These are phyloP conservation scores for Peromyscus polionotus DNA, from an alignment of 2,113 vertebrate genomes.

Conservation along the genomic window DNA sequence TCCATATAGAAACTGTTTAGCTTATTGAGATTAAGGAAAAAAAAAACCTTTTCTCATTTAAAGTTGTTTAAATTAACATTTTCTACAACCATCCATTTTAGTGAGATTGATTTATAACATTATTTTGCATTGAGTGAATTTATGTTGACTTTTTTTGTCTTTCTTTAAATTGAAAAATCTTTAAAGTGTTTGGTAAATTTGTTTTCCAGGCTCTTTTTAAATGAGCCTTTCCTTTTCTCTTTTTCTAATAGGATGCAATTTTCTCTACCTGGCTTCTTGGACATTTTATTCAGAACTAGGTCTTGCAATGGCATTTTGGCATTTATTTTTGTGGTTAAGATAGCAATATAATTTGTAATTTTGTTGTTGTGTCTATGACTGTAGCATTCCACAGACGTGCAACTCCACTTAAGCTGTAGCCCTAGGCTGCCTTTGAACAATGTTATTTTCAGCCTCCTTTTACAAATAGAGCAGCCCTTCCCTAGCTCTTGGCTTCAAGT, in stretches of 20 bases:
- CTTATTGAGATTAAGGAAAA: constrained; percentile 18
- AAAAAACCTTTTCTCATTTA: neutral
- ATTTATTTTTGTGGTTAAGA: constrained; percentile 44
- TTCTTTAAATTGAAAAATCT: neutral
- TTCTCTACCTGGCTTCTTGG: constrained; percentile 31
- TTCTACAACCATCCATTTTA: neutral
- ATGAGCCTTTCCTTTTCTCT: neutral
- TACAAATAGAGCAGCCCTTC: constrained; percentile 53
- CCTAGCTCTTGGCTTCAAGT: constrained; percentile 60
- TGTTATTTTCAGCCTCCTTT: constrained; percentile 65
- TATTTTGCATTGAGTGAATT: constrained; percentile 27
- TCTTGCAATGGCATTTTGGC: constrained; percentile 48
- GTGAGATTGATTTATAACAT: constrained; percentile 13
- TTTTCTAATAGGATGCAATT: constrained; percentile 33
- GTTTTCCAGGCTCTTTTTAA: neutral
- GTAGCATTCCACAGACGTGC: constrained; percentile 35
- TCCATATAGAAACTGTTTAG: neutral
- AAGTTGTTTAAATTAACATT: neutral
- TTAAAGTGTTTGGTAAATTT: constrained; percentile 14
- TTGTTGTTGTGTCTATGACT: constrained; percentile 55
- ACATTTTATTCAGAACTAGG: constrained; percentile 14
- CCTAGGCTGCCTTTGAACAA: constrained; percentile 53
- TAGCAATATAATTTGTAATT: constrained; percentile 54
- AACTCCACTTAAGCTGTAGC: constrained; percentile 48
- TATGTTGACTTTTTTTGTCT: neutral